phyloP scores from a whole-genome alignment of 2,113 vertebrate species.

The Callocephalon fimbriatum region DNA sequence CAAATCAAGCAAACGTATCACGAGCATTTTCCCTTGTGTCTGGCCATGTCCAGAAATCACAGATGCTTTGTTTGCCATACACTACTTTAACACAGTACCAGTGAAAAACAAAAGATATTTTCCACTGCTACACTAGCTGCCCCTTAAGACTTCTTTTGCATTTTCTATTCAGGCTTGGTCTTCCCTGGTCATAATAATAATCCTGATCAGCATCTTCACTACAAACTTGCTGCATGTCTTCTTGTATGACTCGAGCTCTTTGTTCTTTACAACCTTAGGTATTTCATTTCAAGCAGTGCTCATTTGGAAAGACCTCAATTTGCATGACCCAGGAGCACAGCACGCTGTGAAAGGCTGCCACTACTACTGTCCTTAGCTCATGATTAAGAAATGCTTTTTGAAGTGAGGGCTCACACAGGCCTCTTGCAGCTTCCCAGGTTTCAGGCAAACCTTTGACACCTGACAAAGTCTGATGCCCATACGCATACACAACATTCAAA shows the following conservation, averaged over 20 bases:
- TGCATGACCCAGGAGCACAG: accelerated
- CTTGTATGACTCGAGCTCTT: not conserved
- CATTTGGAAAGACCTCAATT: not conserved
- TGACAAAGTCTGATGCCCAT: not conserved
- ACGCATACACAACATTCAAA: not conserved
- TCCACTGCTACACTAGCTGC: not conserved
- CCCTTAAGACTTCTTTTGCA: not conserved
- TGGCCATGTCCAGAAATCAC: not conserved
- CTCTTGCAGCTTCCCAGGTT: not conserved
- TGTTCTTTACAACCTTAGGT: not conserved
- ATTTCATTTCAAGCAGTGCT: not conserved
- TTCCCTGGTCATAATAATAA: not conserved
- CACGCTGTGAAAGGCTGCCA: not conserved
- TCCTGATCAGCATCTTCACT: not conserved
- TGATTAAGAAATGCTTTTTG: not conserved
- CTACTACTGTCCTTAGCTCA: not conserved
- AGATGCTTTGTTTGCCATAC: not conserved
- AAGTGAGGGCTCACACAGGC: not conserved
- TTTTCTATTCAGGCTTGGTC: not conserved
- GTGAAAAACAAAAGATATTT: not conserved
- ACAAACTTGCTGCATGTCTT: not conserved
- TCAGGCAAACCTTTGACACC: not conserved
- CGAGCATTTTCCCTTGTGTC: not conserved
- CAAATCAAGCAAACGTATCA: not conserved
- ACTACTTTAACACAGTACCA: not conserved